Base-by-base conservation (phyloP, 2,888 invertebrate species). In the Liposcelis brunnea region DNA sequence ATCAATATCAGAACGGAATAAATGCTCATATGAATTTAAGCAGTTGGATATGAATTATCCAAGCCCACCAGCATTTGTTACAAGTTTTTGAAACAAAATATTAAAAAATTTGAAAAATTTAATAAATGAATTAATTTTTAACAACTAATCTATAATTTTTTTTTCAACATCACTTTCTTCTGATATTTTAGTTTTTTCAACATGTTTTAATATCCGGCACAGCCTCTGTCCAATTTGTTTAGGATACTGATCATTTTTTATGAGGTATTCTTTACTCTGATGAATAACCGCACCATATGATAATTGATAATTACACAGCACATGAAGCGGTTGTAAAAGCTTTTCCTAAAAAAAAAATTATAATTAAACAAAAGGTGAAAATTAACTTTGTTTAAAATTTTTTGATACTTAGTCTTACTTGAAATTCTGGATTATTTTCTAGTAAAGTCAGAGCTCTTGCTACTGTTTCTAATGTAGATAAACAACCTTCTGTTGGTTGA, bases 211-310 rank as follows among this genome's bases (percentile, higher is more conserved):
- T 45, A 74, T 65, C 49, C 69, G 71, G 55, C 73, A 73, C n/a
- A 86, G 66, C 53, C 85, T 67, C 61, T 79, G 81, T 2, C 85
- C 85, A 55, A 85, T 80, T 47, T 80, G 64, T 59, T 84, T 84
- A 2, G 82, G 82, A 66, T 85, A 84, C 52, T 71, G 71, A 57
- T 78, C 78, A 52, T 78, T 81, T 63, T 79, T 82, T 45, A 90
- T 75, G 52, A 83, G 70, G 65, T 77, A 86, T 59, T 91, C 89
- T 65, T 89, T 91, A 53, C 90, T 91, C 56, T 91, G 85, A 64
- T 94, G 93, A 34, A 82, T 81, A 0, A 90, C 87, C 31, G 93
- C 93, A 10, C 94, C 94, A 66, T 91, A 86, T 52, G 80, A 71
- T 48, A 94, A 62, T 59, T 94, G 93, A 65, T 77, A 87, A 59